Conservation (phyloP, 2,797 vertebrate species). For the Lagodon rhomboides region DNA sequence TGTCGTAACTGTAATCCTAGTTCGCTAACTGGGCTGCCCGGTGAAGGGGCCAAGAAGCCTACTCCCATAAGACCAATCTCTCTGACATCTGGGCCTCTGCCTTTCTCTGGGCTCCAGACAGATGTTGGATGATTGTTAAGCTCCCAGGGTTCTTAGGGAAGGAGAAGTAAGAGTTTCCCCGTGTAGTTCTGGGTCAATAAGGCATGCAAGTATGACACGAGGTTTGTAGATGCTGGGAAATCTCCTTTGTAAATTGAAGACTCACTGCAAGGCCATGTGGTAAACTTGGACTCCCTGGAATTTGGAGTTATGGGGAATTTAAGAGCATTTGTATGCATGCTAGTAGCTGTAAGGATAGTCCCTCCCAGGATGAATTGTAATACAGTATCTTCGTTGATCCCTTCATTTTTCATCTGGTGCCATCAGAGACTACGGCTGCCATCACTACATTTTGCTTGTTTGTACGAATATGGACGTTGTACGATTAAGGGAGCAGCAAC, state of each 20-base stretch:
- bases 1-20: slow-evolving; percentile 75
- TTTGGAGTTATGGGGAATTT: background rate
- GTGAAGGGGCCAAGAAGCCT: slow-evolving; percentile 75
- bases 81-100: slow-evolving; percentile 81
- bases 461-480: no score
- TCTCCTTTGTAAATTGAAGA: background rate
- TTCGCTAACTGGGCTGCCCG: slow-evolving; percentile 73
- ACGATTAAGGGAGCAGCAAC: no score
- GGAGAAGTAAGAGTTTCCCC: slow-evolving; percentile 43
- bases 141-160: slow-evolving; percentile 70
- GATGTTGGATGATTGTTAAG: slow-evolving; percentile 79
- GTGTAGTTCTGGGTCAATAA: slow-evolving; percentile 25
- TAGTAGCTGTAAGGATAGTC: background rate
- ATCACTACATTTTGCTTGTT: no score
- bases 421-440: no score
- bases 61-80: slow-evolving; percentile 82
- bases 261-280: background rate
- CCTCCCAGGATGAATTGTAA: background rate
- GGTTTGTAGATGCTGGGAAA: background rate
- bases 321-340: background rate
- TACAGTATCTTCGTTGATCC: no score
- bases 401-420: no score
- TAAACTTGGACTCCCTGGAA: background rate
- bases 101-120: slow-evolving; percentile 80
- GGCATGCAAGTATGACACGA: slow-evolving; percentile 15